phyloP scores from a whole-genome alignment of 2,888 invertebrate genomes.

The Pristionchus mayeri region DNA sequence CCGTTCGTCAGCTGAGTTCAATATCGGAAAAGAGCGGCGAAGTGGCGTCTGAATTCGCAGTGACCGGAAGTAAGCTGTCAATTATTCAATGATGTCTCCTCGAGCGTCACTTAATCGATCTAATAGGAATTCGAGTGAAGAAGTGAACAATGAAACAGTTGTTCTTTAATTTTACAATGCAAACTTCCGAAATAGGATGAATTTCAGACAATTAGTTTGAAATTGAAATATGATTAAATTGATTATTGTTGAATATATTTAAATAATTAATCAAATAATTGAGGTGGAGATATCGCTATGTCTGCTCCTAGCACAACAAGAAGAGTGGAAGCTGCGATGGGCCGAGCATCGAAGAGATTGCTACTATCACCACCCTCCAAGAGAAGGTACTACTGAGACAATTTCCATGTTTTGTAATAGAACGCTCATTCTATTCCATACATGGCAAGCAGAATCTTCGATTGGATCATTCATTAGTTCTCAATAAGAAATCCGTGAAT shows the following conservation, averaged over 20 bases:
- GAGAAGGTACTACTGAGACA: background rate
- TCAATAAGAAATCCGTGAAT: background rate
- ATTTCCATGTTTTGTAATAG: background rate
- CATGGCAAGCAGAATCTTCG: too few relatives aligned
- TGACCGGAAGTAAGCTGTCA: constrained; percentile 3
- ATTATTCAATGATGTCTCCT: too few relatives aligned
- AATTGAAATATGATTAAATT: too few relatives aligned
- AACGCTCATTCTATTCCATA: background rate
- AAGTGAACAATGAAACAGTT: too few relatives aligned
- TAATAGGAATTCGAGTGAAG: too few relatives aligned
- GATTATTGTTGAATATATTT: background rate
- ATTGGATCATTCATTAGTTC: background rate
- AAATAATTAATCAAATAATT: background rate
- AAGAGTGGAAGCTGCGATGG: background rate
- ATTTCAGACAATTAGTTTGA: too few relatives aligned
- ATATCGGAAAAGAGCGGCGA: constrained; percentile 67
- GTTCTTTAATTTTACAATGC: too few relatives aligned
- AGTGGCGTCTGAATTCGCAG: constrained; percentile 55
- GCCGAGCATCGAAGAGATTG: background rate
- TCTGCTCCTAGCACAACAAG: constrained; percentile 46
- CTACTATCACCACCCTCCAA: constrained; percentile 40
- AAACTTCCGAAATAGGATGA: too few relatives aligned
- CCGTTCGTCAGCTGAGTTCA: constrained; percentile 56
- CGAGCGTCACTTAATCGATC: too few relatives aligned
- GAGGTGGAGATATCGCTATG: constrained; percentile 11